These are phyloP conservation scores for Mizuhopecten yessoensis DNA, from an alignment of 1,140 invertebrate genomes.

Conservation along the genomic window DNA sequence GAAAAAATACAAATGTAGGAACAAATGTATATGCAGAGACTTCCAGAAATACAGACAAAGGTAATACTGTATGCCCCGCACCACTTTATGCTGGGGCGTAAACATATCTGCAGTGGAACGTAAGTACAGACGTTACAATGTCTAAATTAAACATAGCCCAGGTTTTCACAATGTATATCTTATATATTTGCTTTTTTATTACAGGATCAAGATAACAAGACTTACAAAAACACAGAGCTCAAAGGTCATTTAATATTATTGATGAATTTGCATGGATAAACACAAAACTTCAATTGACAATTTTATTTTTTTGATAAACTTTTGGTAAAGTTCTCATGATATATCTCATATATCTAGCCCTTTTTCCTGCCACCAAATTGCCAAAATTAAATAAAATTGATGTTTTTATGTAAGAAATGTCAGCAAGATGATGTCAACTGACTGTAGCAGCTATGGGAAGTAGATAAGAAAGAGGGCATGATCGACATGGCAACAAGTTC, in stretches of 20 bases:
- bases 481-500: conserved; percentile 37
- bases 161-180: neutral
- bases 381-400: neutral
- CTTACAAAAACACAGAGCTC: neutral
- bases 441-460: conserved; percentile 14
- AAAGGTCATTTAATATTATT: conserved; percentile 19
- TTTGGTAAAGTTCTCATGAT: neutral
- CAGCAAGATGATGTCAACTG: conserved; percentile 37
- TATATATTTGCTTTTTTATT: neutral
- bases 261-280: neutral
- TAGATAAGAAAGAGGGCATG: conserved; percentile 30
- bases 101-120: neutral
- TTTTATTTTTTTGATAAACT: neutral
- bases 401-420: conserved; percentile 38
- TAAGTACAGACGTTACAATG: neutral
- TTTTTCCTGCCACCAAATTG: neutral
- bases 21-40: too few relatives aligned
- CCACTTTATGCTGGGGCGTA: too few relatives aligned
- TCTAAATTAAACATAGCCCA: neutral
- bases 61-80: too few relatives aligned
- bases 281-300: neutral
- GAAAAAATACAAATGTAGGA: too few relatives aligned
- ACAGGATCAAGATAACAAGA: neutral
- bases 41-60: too few relatives aligned
- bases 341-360: neutral